A percentile compares a stretch with the other conserved stretches of the same genome.
These are phyloP conservation scores for Drosophila cognata DNA, from an alignment of 2,888 invertebrate genomes.

Conservation along the genomic window DNA sequence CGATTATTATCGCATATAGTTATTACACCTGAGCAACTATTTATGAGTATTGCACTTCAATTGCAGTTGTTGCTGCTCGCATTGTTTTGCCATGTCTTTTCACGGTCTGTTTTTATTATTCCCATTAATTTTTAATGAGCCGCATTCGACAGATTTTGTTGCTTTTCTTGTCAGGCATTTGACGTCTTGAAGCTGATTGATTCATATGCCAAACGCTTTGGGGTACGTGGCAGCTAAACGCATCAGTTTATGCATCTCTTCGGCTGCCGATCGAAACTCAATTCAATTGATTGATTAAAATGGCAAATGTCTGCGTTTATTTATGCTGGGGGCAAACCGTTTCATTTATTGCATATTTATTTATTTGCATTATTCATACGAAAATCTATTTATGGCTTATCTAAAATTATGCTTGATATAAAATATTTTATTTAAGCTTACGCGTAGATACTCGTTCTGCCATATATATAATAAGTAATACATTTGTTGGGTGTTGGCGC, in stretches of 20 bases:
- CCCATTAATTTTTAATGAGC: conserved; percentile 62
- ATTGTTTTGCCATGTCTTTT: conserved; percentile 15
- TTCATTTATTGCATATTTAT: conserved; percentile 35
- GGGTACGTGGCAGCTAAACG: conserved; percentile 5
- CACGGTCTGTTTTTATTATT: conserved; percentile 31
- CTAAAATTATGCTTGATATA: conserved; percentile 5
- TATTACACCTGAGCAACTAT: conserved; percentile 47
- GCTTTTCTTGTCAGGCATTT: conserved; percentile 42
- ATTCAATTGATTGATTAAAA: conserved; percentile 53
- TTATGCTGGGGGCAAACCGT: conserved; percentile 24
- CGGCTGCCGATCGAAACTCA: conserved; percentile 5
- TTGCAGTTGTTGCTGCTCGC: conserved; percentile 29
- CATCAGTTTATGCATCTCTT: conserved; percentile 12
- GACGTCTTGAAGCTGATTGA: conserved; percentile 61
- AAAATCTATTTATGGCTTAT: neutral
- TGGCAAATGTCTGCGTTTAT: conserved; percentile 27
- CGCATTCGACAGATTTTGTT: conserved; percentile 29
- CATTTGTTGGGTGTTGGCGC: neutral
- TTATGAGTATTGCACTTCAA: conserved; percentile 19
- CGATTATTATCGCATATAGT: conserved; percentile 53
- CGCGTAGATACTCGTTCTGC: neutral
- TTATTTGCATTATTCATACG: conserved; percentile 30
- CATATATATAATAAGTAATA: neutral
- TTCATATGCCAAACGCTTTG: conserved; percentile 48
- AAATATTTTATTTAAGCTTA: neutral